Evolutionary conservation across 2,797 vertebrate species (phyloP).

Genomic region (Dendrocincla fuliginosa): DNA sequence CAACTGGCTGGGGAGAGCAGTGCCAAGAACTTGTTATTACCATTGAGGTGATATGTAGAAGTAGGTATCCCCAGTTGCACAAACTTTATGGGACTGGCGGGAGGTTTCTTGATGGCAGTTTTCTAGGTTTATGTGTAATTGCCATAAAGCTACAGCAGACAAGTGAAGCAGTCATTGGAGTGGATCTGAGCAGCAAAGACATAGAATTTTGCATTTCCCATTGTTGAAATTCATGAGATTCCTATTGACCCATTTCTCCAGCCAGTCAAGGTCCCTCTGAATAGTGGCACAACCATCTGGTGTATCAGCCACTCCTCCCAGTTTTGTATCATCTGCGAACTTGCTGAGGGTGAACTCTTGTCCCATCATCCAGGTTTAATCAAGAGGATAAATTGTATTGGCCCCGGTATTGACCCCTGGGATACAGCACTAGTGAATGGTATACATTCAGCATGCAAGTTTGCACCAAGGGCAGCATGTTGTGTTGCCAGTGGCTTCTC

Average conservation of each 20-base stretch:
- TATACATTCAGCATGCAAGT: neutral
- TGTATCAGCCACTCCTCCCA: conserved; percentile 13
- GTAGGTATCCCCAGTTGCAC: neutral
- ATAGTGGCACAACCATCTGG: conserved; percentile 37
- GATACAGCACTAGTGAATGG: neutral
- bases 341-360: neutral
- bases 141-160: neutral
- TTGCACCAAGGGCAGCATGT: neutral
- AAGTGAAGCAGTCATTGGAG: neutral
- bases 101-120: neutral
- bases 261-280: neutral
- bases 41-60: neutral
- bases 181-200: neutral
- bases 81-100: neutral
- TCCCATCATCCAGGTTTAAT: conserved; percentile 24
- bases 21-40: neutral
- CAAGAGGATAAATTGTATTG: conserved; percentile 7
- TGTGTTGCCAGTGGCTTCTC: neutral
- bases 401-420: neutral
- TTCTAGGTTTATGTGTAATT: neutral
- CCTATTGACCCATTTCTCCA: neutral
- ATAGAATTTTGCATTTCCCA: neutral
- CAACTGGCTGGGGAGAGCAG: neutral
- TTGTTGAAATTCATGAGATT: conserved; percentile 46
- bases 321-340: neutral